Percentiles rank a stretch among this genome's conserved stretches.
phyloP scores from a whole-genome alignment of 2,888 invertebrate genomes.

The Rosalia funebris region DNA sequence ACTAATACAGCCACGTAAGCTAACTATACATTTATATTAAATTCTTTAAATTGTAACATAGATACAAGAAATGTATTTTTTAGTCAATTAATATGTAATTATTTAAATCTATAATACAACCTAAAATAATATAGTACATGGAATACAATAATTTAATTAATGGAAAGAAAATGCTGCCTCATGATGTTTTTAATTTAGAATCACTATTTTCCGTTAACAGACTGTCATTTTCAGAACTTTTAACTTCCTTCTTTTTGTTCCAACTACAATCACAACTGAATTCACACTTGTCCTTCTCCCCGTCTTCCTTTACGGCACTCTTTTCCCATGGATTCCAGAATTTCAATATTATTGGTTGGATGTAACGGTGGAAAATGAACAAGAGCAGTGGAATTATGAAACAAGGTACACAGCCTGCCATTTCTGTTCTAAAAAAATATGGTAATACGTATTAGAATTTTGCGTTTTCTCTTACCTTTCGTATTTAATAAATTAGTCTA shows the following conservation, averaged over 20 bases:
- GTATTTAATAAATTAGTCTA: no score
- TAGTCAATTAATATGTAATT: no score
- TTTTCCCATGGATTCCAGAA: slow-evolving; percentile 85
- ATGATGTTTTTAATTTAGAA: slow-evolving; percentile 16
- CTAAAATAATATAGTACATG: background rate
- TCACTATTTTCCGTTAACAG: background rate
- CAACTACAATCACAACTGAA: slow-evolving; percentile 50
- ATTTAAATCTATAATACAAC: no score
- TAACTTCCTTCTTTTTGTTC: slow-evolving; percentile 45
- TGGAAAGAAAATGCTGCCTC: no score
- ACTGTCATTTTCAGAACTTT: slow-evolving; percentile 1
- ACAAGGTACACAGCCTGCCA: slow-evolving; percentile 79
- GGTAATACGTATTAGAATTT: no score
- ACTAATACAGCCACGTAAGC: no score
- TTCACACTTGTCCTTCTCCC: slow-evolving; percentile 44
- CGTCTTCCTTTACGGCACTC: slow-evolving; percentile 48
- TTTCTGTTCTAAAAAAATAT: slow-evolving; percentile 36
- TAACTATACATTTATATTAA: no score
- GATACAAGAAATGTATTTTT: no score
- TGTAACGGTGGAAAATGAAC: slow-evolving; percentile 84
- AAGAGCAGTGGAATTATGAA: slow-evolving; percentile 84
- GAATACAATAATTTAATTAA: background rate
- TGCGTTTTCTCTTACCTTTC: no score
- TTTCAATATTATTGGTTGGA: slow-evolving; percentile 82
- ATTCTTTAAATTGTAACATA: no score